Base-by-base conservation (phyloP, 1,140 invertebrate species). In the Trichonephila inaurata region DNA sequence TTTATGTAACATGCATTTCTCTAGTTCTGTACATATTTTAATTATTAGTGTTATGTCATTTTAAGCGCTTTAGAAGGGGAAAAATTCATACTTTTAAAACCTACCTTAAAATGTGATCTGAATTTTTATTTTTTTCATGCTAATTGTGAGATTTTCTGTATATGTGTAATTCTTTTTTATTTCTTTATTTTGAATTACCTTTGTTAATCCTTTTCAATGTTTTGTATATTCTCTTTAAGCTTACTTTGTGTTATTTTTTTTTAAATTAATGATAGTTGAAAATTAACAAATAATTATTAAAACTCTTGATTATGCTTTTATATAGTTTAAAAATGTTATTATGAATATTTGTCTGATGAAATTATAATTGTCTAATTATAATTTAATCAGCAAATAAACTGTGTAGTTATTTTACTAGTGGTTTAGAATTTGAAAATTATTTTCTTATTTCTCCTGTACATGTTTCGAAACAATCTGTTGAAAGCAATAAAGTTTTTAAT, bases 401-500 rank as follows among this genome's bases (percentile, higher is more conserved):
- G 5, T 77, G 28, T 40, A 33, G 40, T 77, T 77, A 4, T 33
- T 18, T 77, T 16, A 72, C 7, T 33, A 19, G 28, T 40, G 14
- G 24, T 18, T 40, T 7, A 33, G 28, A 18, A 33, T 77, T 77
- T 33, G 18, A 77, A 77, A 77, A 33, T 77, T 77, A 77, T 77
- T 77, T 77, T 77, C 72, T 7, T 77, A 77, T 33, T 77, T 6
- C 33, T 77, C 33, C 72, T 77, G 72, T 77, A 77, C 33, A 77
- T 77, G 28, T 77, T 77, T 77, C 18, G 33, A 77, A n/a, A 77
- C 33, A 33, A 28, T 40, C 16, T 77, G 28, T 33, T 77, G 28
- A 33, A 33, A 77, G 16, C 72, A 77, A 77, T 77, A 77, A 77
- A 77, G 72, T 77, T 77, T 77, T 77, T 77, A 77, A 33, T 19